Evolutionary conservation across 2,888 invertebrate species (phyloP).

Genomic region (Erpobdella octoculata): DNA sequence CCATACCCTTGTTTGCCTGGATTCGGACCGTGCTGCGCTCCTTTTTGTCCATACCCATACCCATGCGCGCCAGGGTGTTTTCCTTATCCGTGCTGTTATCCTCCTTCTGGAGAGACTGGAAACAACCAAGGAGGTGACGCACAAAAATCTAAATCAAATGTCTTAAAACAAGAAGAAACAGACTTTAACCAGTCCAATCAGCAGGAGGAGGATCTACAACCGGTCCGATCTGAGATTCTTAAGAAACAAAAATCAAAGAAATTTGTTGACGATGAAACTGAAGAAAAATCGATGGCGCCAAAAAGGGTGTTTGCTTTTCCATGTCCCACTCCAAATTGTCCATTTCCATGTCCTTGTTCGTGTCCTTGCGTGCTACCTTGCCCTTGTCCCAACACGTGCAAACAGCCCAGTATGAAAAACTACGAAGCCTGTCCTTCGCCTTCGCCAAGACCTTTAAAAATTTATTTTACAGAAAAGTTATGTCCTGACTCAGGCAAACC

Average conservation of each 20-base stretch:
- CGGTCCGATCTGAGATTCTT: no score
- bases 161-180: no score
- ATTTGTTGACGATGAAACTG: no score
- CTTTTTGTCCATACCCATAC: background rate
- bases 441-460: conserved; percentile 10
- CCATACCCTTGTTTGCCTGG: no score
- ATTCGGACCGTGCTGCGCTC: background rate
- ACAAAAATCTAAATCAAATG: no score
- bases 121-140: no score
- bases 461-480: conserved; percentile 21
- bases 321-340: background rate
- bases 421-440: conserved; percentile 23
- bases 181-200: no score
- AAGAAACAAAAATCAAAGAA: no score
- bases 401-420: conserved; percentile 20
- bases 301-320: background rate
- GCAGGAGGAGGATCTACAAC: no score
- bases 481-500: no score
- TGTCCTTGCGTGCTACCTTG: background rate
- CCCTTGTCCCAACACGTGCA: background rate
- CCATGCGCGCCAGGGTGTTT: background rate
- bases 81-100: background rate
- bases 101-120: no score
- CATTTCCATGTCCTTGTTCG: background rate
- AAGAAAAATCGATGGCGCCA: no score